Evolutionary conservation across 2,797 vertebrate species (phyloP).

Genomic region (Clamator glandarius): DNA sequence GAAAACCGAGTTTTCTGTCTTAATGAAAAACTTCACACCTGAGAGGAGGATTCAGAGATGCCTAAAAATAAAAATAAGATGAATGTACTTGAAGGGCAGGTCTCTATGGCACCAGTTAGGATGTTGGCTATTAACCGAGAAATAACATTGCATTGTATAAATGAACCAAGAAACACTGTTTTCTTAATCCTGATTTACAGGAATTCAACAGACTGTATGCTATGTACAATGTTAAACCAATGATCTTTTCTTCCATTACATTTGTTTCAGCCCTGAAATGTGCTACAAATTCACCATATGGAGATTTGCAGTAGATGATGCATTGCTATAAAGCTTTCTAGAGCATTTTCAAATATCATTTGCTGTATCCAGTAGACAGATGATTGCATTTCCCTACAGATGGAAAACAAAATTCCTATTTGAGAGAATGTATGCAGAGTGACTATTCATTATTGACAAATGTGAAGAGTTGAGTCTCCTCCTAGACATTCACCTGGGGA

Average conservation of each 20-base stretch:
- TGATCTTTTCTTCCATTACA: background rate
- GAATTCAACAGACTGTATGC: background rate
- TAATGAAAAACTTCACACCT: background rate
- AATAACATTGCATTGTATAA: background rate
- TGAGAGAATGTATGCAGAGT: background rate
- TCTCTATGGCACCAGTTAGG: background rate
- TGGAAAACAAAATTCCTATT: constrained; percentile 44
- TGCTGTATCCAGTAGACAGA: background rate
- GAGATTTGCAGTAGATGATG: background rate
- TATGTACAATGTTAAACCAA: background rate
- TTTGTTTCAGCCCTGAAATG: background rate
- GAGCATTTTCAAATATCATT: constrained; percentile 39
- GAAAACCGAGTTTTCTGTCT: constrained; percentile 15
- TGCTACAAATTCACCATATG: background rate
- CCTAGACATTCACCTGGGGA: background rate
- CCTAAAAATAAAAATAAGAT: background rate
- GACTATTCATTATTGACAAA: constrained; percentile 47
- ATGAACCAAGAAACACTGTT: background rate
- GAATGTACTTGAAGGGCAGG: background rate
- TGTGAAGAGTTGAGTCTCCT: background rate
- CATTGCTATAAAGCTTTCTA: background rate
- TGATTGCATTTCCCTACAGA: constrained; percentile 47
- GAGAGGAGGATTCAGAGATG: constrained; percentile 12
- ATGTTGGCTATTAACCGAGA: background rate
- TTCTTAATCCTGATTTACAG: background rate